Evolutionary conservation across 2,113 vertebrate species (phyloP), one percentile per base, ranked within the genome.

Genomic region (Notothenia rossii): DNA sequence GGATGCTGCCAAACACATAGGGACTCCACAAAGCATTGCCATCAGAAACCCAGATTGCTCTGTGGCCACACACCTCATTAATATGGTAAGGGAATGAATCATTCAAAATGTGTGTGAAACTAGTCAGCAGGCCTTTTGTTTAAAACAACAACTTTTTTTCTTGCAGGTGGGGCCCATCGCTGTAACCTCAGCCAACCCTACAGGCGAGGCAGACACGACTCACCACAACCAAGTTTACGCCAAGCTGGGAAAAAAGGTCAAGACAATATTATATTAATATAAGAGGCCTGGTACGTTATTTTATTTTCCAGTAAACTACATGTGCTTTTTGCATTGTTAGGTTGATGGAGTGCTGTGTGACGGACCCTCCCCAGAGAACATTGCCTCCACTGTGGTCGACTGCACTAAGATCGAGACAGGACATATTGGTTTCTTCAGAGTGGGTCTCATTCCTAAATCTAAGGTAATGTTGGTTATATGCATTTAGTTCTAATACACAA

Each of bases 181-280:
- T 60, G 96, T 97, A 56, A 98, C 96, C 0, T 98, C 97, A 75
- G 97, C 97, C 63, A 98, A 98, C 86, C 97, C 97, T 0, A 97
- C 97, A 0, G 97, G 97, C 56, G 97, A 97, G 88, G 97, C 97
- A 18, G 97, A 98, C 86, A 98, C 97, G 0, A 98, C 97, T 3
- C 96, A 97, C 84, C 97, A 98, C 93, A 97, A 98, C 83, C 97
- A 98, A 50, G 96, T 98, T 67, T 96, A 95, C 3, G 96, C 97
- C 82, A 97, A 97, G 82, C 92, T 98, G 54, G 96, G 96, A 43
- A 82, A 97, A 36, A 96, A 97, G 94, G 97, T 98, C 89, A 89
- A 45, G 5, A 29, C 10, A 51, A 14, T 46, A 10, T 55, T 25
- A 25, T 25, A 25, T 25, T 25, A 25, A 25, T 25, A 25, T 25